Conservation (phyloP, 2,888 invertebrate genomes). For the Diadromus collaris region DNA sequence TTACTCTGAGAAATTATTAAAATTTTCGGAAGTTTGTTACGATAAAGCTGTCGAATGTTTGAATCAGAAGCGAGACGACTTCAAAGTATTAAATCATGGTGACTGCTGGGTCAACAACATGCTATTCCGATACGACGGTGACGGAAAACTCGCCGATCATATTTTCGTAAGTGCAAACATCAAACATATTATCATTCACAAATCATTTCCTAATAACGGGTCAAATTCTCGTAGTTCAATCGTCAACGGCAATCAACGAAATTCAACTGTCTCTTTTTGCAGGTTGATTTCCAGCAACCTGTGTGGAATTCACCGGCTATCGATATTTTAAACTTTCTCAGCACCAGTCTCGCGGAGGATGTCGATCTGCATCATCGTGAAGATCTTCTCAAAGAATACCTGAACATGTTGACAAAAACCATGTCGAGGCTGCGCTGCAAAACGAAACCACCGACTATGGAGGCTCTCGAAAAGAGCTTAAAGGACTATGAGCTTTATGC, state of each 20-base stretch:
- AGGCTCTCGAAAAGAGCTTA: not conserved
- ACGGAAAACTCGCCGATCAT: conserved; percentile 67
- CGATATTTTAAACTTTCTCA: conserved; percentile 79
- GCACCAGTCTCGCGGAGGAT: not conserved
- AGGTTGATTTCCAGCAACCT: conserved; percentile 81
- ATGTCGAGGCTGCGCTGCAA: not conserved
- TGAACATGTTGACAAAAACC: not conserved
- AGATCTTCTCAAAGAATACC: not conserved
- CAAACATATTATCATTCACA: not conserved
- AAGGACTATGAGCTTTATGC: not conserved
- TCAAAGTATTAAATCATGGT: conserved; percentile 76
- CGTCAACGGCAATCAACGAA: not conserved
- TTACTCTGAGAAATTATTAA: conserved; percentile 66
- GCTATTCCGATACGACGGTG: conserved; percentile 73
- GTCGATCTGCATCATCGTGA: not conserved
- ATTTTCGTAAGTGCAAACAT: conserved; percentile 64
- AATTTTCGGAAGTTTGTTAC: conserved; percentile 57
- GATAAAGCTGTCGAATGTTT: conserved; percentile 36
- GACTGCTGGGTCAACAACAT: conserved; percentile 77
- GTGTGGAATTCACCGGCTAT: conserved; percentile 78
- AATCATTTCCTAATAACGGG: not conserved
- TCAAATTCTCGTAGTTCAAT: not conserved
- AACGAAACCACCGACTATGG: conserved; percentile 6
- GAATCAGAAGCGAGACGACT: conserved; percentile 61
- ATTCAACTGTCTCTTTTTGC: conserved; percentile 61